Evolutionary conservation across 2,797 vertebrate genomes (phyloP).

Genomic region (Syndactyla subalaris): DNA sequence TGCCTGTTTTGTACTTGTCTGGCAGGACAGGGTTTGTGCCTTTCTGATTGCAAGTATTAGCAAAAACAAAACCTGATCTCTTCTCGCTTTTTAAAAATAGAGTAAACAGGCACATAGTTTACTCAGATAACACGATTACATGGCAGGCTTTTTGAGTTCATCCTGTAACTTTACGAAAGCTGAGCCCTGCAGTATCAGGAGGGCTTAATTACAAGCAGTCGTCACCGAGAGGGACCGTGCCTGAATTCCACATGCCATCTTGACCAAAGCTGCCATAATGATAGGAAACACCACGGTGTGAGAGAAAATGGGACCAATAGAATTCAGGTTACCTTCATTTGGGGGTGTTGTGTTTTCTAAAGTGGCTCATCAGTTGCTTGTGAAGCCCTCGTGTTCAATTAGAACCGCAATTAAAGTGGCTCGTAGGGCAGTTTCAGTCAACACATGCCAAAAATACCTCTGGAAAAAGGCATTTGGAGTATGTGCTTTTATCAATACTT

Average conservation of each 20-base stretch:
- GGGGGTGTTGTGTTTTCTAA: background rate
- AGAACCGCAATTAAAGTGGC: background rate
- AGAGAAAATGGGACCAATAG: background rate
- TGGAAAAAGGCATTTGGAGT: background rate
- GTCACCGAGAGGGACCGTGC: background rate
- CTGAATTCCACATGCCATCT: background rate
- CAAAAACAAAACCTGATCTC: constrained; percentile 40
- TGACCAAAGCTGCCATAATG: background rate
- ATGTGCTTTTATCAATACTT: background rate
- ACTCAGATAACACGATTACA: background rate
- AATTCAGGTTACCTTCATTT: background rate
- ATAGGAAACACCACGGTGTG: background rate
- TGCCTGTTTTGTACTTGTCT: background rate
- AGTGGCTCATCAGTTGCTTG: background rate
- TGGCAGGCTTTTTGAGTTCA: constrained; percentile 25
- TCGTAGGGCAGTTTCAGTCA: background rate
- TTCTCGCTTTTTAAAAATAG: constrained; percentile 43
- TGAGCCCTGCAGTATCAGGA: background rate
- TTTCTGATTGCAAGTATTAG: constrained; percentile 3
- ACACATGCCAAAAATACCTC: background rate
- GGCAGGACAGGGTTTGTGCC: background rate
- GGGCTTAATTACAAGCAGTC: constrained; percentile 23
- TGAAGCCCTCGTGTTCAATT: background rate
- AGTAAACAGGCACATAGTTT: constrained; percentile 7
- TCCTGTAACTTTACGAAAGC: constrained; percentile 16